These are phyloP conservation scores for Bujurquina vittata DNA, from an alignment of 2,113 vertebrate genomes.

Conservation along the genomic window DNA sequence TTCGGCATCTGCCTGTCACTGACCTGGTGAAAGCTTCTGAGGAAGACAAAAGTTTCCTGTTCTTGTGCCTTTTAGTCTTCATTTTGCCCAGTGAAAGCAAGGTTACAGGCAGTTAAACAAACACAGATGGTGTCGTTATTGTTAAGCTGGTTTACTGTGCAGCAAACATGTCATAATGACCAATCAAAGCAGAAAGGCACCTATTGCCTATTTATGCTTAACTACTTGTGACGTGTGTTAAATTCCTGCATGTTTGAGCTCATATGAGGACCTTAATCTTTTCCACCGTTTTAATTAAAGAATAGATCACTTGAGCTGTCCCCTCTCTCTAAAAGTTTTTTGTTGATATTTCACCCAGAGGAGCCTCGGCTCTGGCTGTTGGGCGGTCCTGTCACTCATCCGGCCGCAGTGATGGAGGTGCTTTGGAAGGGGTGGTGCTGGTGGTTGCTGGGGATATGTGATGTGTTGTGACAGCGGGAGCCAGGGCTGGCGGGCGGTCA, in stretches of 20 bases:
- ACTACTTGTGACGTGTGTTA: not conserved
- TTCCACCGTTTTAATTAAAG: conserved; percentile 4
- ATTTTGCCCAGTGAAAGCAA: not conserved
- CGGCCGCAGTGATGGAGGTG: conserved; percentile 61
- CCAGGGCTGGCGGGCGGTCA: conserved; percentile 78
- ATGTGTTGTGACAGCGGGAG: conserved; percentile 85
- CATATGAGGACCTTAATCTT: not conserved
- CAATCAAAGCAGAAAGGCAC: not conserved
- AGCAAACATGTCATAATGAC: not conserved
- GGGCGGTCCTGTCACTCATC: conserved; percentile 58
- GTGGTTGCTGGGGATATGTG: conserved; percentile 67
- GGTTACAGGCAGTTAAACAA: not conserved
- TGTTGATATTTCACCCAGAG: conserved; percentile 14
- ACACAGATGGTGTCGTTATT: too few relatives aligned
- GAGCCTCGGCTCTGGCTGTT: conserved; percentile 35
- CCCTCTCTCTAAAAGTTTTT: conserved; percentile 43
- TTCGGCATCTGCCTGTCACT: not conserved
- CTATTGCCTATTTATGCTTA: accelerated
- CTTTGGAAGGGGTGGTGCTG: conserved; percentile 56
- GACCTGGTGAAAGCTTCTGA: not conserved
- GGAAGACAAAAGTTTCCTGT: not conserved
- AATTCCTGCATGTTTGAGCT: not conserved
- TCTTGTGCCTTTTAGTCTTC: not conserved
- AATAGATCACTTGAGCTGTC: not conserved
- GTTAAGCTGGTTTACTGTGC: too few relatives aligned